Evolutionary conservation across 2,888 invertebrate species (phyloP).

Genomic region (Xylocampa areola): DNA sequence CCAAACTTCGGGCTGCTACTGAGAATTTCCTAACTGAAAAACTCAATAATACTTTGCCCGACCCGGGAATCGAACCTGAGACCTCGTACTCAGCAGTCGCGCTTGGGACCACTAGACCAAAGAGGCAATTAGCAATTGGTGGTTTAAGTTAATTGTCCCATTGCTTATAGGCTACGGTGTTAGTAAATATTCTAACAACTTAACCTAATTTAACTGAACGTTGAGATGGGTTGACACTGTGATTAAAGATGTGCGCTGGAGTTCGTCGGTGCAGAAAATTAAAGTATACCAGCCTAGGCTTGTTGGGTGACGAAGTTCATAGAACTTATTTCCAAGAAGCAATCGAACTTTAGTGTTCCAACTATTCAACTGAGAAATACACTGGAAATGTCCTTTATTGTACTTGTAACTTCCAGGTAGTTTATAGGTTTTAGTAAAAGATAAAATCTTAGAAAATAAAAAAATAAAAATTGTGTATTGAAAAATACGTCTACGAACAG

Average conservation of each 20-base stretch:
- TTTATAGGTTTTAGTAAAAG: not conserved
- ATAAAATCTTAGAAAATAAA: not conserved
- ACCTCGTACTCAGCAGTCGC: too few species aligned
- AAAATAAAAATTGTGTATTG: too few species aligned
- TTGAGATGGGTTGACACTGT: conserved; percentile 34
- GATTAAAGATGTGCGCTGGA: conserved; percentile 26
- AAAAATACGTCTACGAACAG: too few species aligned
- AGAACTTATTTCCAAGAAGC: conserved; percentile 9
- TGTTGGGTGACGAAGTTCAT: conserved; percentile 10
- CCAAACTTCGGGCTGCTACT: too few species aligned
- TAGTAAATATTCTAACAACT: conserved; percentile 24
- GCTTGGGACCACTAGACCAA: too few species aligned
- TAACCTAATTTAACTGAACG: conserved; percentile 2
- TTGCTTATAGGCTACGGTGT: conserved; percentile 2
- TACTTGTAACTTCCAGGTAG: not conserved
- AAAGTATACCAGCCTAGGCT: conserved; percentile 26
- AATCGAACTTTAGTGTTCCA: conserved; percentile 16
- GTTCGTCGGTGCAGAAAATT: conserved; percentile 27
- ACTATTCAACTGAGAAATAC: not conserved
- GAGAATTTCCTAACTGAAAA: too few species aligned
- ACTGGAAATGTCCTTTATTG: not conserved
- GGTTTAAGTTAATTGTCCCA: conserved; percentile 26
- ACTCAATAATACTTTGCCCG: too few species aligned
- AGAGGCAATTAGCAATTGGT: too few species aligned
- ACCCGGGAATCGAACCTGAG: too few species aligned